These are phyloP conservation scores for Oceanodroma leucorhoa DNA, from an alignment of 2,797 vertebrate species.

Conservation along the genomic window DNA sequence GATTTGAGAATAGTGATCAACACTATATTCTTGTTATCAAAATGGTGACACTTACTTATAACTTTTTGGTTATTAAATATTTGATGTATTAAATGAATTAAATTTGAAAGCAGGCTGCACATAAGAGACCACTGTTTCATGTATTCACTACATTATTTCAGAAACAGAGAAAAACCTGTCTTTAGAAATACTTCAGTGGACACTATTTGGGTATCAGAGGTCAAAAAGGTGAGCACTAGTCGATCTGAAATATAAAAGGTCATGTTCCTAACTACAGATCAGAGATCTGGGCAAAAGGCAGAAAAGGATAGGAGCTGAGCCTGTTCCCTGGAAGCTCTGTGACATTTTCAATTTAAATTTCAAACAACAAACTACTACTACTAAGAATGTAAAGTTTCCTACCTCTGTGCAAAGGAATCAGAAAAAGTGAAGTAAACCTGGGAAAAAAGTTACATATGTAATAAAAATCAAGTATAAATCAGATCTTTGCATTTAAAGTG, in stretches of 20 bases:
- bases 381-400: background rate
- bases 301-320: background rate
- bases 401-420: background rate
- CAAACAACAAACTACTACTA: background rate
- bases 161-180: background rate
- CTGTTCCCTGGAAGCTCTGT: background rate
- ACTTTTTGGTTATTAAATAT: background rate
- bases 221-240: background rate
- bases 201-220: background rate
- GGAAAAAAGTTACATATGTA: background rate
- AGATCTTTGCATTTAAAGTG: background rate
- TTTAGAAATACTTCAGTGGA: background rate
- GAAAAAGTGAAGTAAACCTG: background rate
- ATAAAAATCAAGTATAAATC: background rate
- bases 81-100: background rate
- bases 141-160: background rate
- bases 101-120: background rate
- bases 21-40: background rate
- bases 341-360: background rate
- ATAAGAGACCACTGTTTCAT: background rate
- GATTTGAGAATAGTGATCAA: background rate
- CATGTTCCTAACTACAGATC: background rate
- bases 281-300: background rate
- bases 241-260: background rate
- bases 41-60: background rate